Evolutionary conservation across 2,888 invertebrate species (phyloP).

Genomic region (Drosophila picticornis): DNA sequence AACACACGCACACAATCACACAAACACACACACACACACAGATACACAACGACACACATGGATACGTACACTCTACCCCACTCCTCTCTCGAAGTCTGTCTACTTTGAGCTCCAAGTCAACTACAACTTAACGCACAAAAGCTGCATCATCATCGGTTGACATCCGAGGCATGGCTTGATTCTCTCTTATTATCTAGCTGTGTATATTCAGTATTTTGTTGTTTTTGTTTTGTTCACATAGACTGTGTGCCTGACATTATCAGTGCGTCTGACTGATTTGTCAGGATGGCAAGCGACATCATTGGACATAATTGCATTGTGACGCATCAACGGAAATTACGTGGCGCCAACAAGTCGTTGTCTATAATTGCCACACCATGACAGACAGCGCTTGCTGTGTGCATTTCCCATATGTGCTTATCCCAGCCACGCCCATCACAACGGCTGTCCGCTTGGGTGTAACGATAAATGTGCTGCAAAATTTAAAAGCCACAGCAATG

Average conservation of each 20-base stretch:
- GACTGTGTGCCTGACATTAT: constrained; percentile 52
- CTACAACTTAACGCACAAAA: constrained; percentile 55
- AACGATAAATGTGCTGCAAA: constrained; percentile 37
- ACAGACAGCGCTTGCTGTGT: constrained; percentile 4
- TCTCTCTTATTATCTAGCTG: constrained; percentile 25
- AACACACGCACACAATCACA: constrained; percentile 33
- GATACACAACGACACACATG: not conserved
- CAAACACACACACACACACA: constrained; percentile 9
- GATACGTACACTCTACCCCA: not conserved
- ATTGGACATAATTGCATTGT: constrained; percentile 69
- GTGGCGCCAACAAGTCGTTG: constrained; percentile 72
- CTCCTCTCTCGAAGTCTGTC: not conserved
- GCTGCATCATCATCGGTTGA: constrained; percentile 54
- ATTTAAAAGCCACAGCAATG: constrained; percentile 63
- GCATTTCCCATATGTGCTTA: not conserved
- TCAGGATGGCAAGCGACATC: constrained; percentile 5
- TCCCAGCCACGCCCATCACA: not conserved
- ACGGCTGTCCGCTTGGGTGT: constrained; percentile 15
- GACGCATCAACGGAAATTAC: constrained; percentile 69
- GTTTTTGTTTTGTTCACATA: not conserved
- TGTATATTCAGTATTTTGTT: constrained; percentile 6
- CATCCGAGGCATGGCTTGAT: constrained; percentile 34
- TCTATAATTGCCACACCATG: constrained; percentile 60
- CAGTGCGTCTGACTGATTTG: constrained; percentile 59
- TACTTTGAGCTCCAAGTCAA: constrained; percentile 45